Conservation (phyloP, 2,797 vertebrate genomes). For the Zalophus californianus region DNA sequence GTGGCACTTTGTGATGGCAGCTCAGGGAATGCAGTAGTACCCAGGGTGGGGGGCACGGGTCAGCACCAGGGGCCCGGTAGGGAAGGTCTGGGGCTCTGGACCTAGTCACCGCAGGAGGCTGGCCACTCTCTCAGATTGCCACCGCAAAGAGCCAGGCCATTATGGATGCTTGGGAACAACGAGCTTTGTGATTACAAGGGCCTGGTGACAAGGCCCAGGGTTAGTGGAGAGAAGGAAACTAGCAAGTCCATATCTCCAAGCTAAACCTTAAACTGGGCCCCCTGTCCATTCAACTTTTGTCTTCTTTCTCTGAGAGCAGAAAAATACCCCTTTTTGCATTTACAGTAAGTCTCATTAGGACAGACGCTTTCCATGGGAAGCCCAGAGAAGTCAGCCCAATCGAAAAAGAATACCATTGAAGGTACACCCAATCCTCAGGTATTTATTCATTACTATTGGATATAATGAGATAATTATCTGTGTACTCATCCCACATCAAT, state of each 20-base stretch:
- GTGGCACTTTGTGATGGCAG: background rate
- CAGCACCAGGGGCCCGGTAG: no score
- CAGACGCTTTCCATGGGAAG: constrained; percentile 37
- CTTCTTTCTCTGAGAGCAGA: background rate
- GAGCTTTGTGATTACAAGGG: rapidly evolving
- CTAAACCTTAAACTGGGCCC: background rate
- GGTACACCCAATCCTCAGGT: background rate
- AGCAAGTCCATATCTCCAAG: background rate
- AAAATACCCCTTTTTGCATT: background rate
- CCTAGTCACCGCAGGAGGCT: background rate
- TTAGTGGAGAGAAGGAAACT: background rate
- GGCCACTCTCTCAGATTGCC: background rate
- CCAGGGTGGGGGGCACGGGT: rapidly evolving
- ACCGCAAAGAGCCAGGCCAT: background rate
- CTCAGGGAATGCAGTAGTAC: background rate
- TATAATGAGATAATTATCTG: background rate
- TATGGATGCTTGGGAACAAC: background rate
- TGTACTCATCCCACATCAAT: background rate
- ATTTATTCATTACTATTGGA: background rate
- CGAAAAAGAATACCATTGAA: background rate
- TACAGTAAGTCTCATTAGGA: constrained; percentile 34
- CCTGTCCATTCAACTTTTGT: background rate
- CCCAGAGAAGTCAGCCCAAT: background rate
- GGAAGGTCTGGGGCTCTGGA: background rate
- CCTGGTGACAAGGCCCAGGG: background rate